Evolutionary conservation across 2,797 vertebrate genomes (phyloP), one percentile per base, ranked within the genome.

Genomic region (Remorina albescens): DNA sequence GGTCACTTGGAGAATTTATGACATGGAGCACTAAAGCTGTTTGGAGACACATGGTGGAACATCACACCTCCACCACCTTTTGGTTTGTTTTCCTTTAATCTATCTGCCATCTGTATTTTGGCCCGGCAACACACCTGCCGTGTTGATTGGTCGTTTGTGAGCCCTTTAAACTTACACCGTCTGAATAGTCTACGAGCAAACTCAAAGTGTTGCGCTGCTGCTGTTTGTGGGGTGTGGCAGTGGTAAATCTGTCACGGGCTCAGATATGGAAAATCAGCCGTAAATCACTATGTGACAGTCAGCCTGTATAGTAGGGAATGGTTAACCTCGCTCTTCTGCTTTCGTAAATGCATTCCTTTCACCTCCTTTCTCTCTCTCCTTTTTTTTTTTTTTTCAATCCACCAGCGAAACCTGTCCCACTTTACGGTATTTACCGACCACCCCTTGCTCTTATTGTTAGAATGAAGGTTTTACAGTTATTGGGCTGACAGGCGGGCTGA

Each of bases 161-260:
- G 71, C 51, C 79, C 62, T 81, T 85, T 67, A 88, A 84, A 80
- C 67, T 26, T 34, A 18, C 74, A 63, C 55, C 53, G 51, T 81
- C 47, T 71, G 66, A 81, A 85, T 81, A 44, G 47, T 30, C 53
- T 63, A 56, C 21, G 58, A 85, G 60, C 74, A 84, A 86, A 74
- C 67, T 67, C 1, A 10, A 51, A 71, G 37, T 71, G 68, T 19
- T 18, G 28, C 54, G 71, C 70, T 84, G 71, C 70, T 84, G 58
- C 68, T 84, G 67, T 77, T 73, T 19, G 53, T 53, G 58, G 80
- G 86, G 86, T 71, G 86, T 82, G 89, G 71, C 26, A 18, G 54
- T 63, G 53, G 88, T 91, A 89, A 86, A 85, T 85, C 85, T 80
- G 72, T 83, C 78, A 82, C 21, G 0, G 54, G 59, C 53, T 76